Percentiles rank a stretch among this genome's conserved stretches.
Evolutionary conservation across 2,888 invertebrate species (phyloP).

Genomic region (Siphlonurus alternatus): DNA sequence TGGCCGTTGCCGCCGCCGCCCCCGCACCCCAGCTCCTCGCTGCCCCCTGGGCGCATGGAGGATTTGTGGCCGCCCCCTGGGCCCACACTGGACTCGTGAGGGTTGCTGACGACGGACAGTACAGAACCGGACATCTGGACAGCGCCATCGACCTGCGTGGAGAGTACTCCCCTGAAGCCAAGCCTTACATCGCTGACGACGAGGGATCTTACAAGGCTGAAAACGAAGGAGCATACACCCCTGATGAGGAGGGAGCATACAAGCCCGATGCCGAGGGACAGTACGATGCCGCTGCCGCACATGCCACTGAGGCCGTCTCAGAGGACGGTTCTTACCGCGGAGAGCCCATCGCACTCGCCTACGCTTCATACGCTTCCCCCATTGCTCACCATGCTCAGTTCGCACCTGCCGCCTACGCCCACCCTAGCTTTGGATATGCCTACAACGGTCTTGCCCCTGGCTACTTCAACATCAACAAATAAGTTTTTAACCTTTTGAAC

Average conservation of each 20-base stretch:
- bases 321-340: not conserved
- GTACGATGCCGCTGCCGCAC: not conserved
- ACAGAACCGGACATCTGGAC: conserved; percentile 1
- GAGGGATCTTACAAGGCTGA: not conserved
- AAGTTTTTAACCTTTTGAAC: no score
- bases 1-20: not conserved
- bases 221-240: not conserved
- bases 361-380: not conserved
- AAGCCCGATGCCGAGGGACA: conserved; percentile 1
- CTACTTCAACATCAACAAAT: no score
- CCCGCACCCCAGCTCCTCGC: not conserved
- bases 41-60: not conserved
- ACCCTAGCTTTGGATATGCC: not conserved
- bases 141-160: conserved; percentile 2
- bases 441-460: no score
- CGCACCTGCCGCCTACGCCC: not conserved
- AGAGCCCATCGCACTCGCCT: not conserved
- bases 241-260: conserved; percentile 1
- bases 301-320: not conserved
- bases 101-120: not conserved
- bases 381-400: not conserved
- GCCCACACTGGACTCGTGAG: not conserved
- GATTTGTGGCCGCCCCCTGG: not conserved
- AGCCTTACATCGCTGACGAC: not conserved
- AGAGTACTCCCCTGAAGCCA: not conserved